Evolutionary conservation across 2,797 vertebrate genomes (phyloP).

Genomic region (Chloroceryle amazona): DNA sequence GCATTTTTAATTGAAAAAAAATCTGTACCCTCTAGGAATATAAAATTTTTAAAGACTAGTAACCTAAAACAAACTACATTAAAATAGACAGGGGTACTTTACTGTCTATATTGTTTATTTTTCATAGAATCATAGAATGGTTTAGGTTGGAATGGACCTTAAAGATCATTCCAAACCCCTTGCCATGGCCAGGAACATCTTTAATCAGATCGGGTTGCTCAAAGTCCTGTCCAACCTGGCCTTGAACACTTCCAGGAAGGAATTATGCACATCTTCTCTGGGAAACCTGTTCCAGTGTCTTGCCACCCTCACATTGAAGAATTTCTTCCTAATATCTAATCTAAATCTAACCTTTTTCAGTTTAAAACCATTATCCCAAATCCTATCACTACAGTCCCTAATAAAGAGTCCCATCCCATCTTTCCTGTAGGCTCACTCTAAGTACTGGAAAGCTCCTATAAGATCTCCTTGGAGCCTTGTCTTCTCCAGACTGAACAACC

Average conservation of each 20-base stretch:
- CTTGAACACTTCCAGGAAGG: background rate
- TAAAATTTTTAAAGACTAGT: background rate
- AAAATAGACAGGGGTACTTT: background rate
- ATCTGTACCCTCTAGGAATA: background rate
- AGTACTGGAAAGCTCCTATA: background rate
- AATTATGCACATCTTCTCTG: background rate
- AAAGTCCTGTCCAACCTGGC: background rate
- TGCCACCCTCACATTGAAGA: background rate
- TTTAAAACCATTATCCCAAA: background rate
- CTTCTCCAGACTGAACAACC: background rate
- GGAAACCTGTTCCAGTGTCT: background rate
- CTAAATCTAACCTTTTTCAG: background rate
- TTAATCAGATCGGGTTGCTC: background rate
- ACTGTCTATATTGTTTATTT: slow-evolving; percentile 12
- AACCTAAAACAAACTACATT: slow-evolving; percentile 18
- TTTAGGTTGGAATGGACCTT: background rate
- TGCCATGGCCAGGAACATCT: background rate
- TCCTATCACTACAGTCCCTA: background rate
- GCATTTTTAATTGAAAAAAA: slow-evolving; percentile 25
- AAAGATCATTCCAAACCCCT: background rate
- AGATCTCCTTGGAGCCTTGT: background rate
- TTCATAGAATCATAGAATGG: background rate
- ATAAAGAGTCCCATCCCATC: background rate
- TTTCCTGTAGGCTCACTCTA: background rate
- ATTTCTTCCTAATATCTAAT: background rate